These are phyloP conservation scores for Muscicapa striata DNA, from an alignment of 2,797 vertebrate species.

Conservation along the genomic window DNA sequence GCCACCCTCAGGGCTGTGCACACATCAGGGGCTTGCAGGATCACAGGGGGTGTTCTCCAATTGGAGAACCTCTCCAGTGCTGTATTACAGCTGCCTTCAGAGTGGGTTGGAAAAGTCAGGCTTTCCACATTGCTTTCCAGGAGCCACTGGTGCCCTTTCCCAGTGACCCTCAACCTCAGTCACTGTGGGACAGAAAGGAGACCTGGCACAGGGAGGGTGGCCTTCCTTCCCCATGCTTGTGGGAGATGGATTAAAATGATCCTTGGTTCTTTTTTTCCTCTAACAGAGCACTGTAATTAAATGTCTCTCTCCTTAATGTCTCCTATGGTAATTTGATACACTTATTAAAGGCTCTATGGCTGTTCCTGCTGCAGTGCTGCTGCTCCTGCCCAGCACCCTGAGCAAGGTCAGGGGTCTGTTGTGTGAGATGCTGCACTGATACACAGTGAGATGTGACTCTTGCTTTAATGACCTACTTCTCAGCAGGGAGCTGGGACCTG, in stretches of 20 bases:
- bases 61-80: not conserved
- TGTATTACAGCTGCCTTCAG: not conserved
- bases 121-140: not conserved
- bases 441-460: not conserved
- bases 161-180: accelerated
- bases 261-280: not conserved
- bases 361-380: not conserved
- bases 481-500: not conserved
- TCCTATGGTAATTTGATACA: conserved; percentile 32
- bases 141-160: not conserved
- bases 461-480: not conserved
- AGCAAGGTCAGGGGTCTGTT: conserved; percentile 7
- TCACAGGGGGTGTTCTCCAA: not conserved
- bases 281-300: conserved; percentile 41
- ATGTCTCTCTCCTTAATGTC: conserved; percentile 18
- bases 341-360: conserved; percentile 14
- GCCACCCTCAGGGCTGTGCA: accelerated
- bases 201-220: not conserved
- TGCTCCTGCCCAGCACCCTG: not conserved
- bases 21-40: not conserved
- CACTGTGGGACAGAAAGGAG: accelerated
- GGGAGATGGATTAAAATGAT: not conserved
- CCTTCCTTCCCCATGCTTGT: not conserved
- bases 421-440: not conserved
- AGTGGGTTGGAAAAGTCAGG: not conserved